Evolutionary conservation across 64 coral and sea anemone species (phyloP), one percentile per base, ranked within the genome.

Genomic region (Dendronephthya gigantea): DNA sequence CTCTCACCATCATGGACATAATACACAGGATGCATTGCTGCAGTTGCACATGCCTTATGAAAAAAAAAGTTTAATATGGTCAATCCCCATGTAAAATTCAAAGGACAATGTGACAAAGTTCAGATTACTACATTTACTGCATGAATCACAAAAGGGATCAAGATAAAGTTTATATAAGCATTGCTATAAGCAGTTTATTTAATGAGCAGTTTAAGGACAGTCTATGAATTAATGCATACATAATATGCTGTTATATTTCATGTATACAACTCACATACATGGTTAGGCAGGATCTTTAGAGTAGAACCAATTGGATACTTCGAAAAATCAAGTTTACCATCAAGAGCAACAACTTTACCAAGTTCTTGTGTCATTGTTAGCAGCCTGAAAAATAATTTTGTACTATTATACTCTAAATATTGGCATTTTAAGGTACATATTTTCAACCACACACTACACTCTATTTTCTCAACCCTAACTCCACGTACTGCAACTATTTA

Each of bases 301-400:
- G 90, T 84, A 8, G 91, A 93, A 40, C 94, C 94, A 89, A 97
- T 93, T 38, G 94, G 89, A 58, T 91, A 97, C 23, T 49, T 39
- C 2, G 66, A 88, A 48, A 93, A 88, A 38, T 97, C 89, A 10
- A 97, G 36, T 49, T 89, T 87, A 75, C 87, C 92, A 34, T 86
- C 39, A 49, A 83, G 81, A 79, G 89, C 82, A 75, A 86, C 76
- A 13, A 97, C 89, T 19, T 51, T 91, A 17, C 91, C 91, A 74
- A 97, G 56, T 70, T 97, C 94, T 87, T 97, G 94, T 33, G 89
- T 85, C 91, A 97, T 91, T 83, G 89, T 49, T 29, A 84, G 68
- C 82, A 97, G 87, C 81, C 94, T 96, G 52, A 7, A 88, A 79
- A 28, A 79, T 15, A 35, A 79, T 31, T 4, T 31, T 1, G 12